phyloP scores from a whole-genome alignment of 2,113 vertebrate genomes.

The Rostratula benghalensis region DNA sequence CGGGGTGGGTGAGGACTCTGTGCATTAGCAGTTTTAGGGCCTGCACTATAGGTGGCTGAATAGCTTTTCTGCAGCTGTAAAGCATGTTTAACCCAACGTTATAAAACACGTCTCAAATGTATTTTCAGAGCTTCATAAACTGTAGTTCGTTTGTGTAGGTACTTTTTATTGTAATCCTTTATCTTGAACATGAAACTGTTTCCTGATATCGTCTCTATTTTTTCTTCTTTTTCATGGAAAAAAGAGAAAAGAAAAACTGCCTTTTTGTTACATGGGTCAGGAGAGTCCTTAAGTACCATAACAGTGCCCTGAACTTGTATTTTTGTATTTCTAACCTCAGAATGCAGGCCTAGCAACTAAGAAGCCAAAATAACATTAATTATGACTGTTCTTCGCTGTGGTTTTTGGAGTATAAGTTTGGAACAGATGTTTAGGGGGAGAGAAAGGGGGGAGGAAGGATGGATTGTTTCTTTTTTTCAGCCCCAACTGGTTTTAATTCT shows the following conservation, averaged over 20 bases:
- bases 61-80: conserved; percentile 73
- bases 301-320: conserved; percentile 55
- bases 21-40: conserved; percentile 58
- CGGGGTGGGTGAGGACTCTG: background rate
- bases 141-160: conserved; percentile 39
- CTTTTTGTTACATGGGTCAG: conserved; percentile 35
- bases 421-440: conserved; percentile 72
- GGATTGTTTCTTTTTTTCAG: conserved; percentile 60
- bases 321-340: conserved; percentile 74
- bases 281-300: conserved; percentile 61
- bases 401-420: conserved; percentile 64
- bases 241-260: background rate
- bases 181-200: conserved; percentile 71
- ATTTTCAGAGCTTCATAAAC: conserved; percentile 73
- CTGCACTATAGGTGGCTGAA: conserved; percentile 51
- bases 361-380: conserved; percentile 71
- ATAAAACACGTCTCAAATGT: conserved; percentile 70
- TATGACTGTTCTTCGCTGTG: conserved; percentile 70
- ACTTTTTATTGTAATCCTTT: conserved; percentile 60
- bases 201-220: conserved; percentile 61
- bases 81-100: conserved; percentile 59
- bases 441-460: background rate
- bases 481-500: conserved; percentile 77
- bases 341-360: conserved; percentile 61
- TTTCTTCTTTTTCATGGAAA: background rate